Evolutionary conservation across 2,797 vertebrate genomes (phyloP), one percentile per base, ranked within the genome.

Genomic region (Pteropus rufus): DNA sequence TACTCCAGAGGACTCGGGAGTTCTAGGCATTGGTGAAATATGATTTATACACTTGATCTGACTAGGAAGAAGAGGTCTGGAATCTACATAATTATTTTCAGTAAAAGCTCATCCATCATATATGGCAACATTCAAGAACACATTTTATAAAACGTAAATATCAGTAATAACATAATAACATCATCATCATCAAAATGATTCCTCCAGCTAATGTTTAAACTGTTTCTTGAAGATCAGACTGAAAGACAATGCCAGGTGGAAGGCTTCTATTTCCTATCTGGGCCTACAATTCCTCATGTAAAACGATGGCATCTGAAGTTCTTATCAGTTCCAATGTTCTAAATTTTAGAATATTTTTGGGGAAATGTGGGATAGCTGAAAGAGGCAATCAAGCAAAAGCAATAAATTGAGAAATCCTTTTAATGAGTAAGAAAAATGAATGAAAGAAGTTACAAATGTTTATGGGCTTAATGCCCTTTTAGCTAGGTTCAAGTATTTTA

Each of bases 291-390:
- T 77, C 84, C 69, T 70, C 5, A 4, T 70, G 69, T 60, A 84
- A 88, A 89, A 87, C n/a, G n/a, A 85, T 58, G 67, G 67, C 24
- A 67, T 44, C 56, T 84, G 56, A 93, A 86, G 52, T 77, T 41
- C 49, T 91, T 79, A 62, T 65, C 75, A n/a, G 64, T 34, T 76
- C 89, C 10, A 76, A 72, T 14, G 56, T 41, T 91, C 46, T 91
- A 91, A 91, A 87, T 36, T 73, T 75, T 84, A 87, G 60, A 84
- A 46, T 89, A 80, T 60, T 87, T 97, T 97, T 85, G 58, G 39
- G 67, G 82, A 88, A 95, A 85, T 49, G 83, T 26, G 2, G 34
- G 69, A 80, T 14, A 96, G 82, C 41, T 39, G 12, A 94, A 89
- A 76, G 89, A 94, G 67, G 65, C 23, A 9, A 95, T 82, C 24